Conservation (phyloP, 2,797 vertebrate species). For the Orestias chungarensis region DNA sequence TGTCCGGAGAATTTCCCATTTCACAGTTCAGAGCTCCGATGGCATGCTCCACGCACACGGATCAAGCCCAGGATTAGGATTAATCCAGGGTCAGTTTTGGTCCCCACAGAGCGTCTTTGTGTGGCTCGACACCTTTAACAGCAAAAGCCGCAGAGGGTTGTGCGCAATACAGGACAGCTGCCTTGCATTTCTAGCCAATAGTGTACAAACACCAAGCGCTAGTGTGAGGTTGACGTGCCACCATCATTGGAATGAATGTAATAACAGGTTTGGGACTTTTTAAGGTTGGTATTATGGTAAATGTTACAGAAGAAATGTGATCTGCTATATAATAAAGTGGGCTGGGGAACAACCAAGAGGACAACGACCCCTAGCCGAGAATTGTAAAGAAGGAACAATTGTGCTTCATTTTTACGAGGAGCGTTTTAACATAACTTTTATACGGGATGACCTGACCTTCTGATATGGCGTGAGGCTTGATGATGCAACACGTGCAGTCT, state of each 20-base stretch:
- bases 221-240: background rate
- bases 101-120: constrained; percentile 49
- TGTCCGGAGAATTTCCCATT: constrained; percentile 73
- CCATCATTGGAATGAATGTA: background rate
- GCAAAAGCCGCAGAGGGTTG: constrained; percentile 11
- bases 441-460: constrained; percentile 81
- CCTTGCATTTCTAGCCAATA: background rate
- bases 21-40: constrained; percentile 77
- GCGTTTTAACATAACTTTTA: background rate
- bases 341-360: background rate
- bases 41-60: constrained; percentile 73
- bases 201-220: background rate
- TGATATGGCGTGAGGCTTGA: constrained; percentile 92
- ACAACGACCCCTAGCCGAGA: background rate
- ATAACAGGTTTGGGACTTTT: background rate
- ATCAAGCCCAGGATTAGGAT: constrained; percentile 79
- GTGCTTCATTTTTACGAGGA: background rate
- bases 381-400: background rate
- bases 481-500: constrained; percentile 89
- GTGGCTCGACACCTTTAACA: constrained; percentile 46
- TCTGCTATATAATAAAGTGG: background rate
- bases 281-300: too few species aligned
- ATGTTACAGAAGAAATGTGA: background rate
- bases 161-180: background rate
- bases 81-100: constrained; percentile 66